Evolutionary conservation across 1,140 invertebrate species (phyloP).

Genomic region (Ridgeia piscesae): DNA sequence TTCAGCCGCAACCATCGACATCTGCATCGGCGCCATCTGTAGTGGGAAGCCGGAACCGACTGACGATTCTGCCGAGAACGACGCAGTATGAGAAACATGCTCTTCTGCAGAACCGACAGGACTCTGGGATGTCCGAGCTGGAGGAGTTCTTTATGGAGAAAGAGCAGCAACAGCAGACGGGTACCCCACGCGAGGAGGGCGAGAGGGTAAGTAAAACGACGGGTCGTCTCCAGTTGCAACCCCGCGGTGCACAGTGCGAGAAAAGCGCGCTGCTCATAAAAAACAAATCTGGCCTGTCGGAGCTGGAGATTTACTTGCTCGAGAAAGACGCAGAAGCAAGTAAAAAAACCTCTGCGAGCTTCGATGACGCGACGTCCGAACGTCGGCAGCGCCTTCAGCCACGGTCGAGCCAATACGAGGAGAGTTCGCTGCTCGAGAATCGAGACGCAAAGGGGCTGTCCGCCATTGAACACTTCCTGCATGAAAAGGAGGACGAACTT

Average conservation of each 20-base stretch:
- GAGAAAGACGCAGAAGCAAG: conserved; percentile 7
- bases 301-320: conserved; percentile 14
- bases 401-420: conserved; percentile 11
- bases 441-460: neutral
- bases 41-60: neutral
- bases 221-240: neutral
- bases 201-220: neutral
- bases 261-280: neutral
- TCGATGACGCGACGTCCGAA: neutral
- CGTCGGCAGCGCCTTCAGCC: conserved; percentile 13
- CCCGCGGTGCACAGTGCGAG: conserved; percentile 13
- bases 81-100: conserved; percentile 21
- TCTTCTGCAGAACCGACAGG: conserved; percentile 2
- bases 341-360: neutral
- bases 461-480: conserved; percentile 2
- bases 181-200: neutral
- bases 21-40: neutral
- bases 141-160: conserved; percentile 8
- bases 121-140: conserved; percentile 13
- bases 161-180: neutral
- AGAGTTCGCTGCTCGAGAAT: neutral
- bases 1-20: neutral
- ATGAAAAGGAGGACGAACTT: neutral
- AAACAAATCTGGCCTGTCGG: conserved; percentile 8
- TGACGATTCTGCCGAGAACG: neutral